Percentiles rank a stretch among this genome's conserved stretches.
phyloP scores from a whole-genome alignment of 2,113 vertebrate species.

The Anolis sagrei region DNA sequence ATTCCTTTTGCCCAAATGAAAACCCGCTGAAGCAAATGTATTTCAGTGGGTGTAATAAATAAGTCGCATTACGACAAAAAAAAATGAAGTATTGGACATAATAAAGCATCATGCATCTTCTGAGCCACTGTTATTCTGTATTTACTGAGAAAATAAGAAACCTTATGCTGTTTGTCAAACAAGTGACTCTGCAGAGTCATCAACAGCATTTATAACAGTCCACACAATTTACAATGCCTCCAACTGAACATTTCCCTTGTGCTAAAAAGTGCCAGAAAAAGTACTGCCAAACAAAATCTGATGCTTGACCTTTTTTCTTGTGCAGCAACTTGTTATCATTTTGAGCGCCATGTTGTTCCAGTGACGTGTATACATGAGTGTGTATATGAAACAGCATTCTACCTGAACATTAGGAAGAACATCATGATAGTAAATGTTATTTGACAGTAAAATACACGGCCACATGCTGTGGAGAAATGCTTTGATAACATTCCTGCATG shows the following conservation, averaged over 20 bases:
- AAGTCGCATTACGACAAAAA: background rate
- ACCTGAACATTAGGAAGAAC: too few species aligned
- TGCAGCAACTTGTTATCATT: background rate
- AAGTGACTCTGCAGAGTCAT: background rate
- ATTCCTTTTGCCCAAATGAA: conserved; percentile 12
- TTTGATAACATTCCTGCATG: too few species aligned
- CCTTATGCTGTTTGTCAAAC: conserved; percentile 28
- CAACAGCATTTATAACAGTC: conserved; percentile 1
- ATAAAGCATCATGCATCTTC: background rate
- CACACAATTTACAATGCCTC: background rate
- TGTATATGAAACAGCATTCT: too few species aligned
- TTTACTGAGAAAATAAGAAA: conserved; percentile 4
- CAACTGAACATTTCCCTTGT: background rate
- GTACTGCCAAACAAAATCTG: background rate
- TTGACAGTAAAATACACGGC: too few species aligned
- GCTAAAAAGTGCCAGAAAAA: background rate
- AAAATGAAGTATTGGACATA: background rate
- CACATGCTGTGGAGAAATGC: too few species aligned
- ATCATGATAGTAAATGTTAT: too few species aligned
- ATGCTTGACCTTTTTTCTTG: conserved; percentile 8
- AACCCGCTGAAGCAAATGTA: background rate
- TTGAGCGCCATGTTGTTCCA: background rate
- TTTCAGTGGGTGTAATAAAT: background rate
- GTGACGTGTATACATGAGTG: background rate
- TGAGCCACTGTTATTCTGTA: background rate